Conservation (phyloP, 2,113 vertebrate genomes). For the Chunga burmeisteri region DNA sequence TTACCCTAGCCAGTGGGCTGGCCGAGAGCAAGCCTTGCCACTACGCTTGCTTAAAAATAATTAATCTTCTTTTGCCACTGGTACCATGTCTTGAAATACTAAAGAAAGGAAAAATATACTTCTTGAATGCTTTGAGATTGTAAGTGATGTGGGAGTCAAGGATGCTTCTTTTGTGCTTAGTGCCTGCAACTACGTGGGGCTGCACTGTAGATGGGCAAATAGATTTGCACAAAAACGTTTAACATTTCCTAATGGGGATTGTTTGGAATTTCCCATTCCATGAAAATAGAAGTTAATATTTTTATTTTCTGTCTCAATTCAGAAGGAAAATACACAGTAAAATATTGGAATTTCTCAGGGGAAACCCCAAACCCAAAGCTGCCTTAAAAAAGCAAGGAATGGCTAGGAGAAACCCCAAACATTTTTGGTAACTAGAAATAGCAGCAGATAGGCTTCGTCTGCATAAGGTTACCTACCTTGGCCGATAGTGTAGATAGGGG, state of each 20-base stretch:
- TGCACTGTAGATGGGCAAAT: background rate
- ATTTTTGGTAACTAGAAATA: background rate
- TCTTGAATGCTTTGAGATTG: background rate
- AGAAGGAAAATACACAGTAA: background rate
- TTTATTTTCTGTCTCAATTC: background rate
- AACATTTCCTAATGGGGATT: background rate
- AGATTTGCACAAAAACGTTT: background rate
- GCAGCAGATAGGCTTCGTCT: background rate
- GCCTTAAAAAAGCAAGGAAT: background rate
- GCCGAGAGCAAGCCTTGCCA: background rate
- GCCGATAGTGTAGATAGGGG: background rate
- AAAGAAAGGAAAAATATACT: background rate
- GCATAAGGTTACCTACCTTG: background rate
- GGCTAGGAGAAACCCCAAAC: background rate
- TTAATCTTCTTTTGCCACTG: background rate
- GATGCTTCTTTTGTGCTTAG: background rate
- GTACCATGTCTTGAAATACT: background rate
- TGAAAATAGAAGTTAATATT: background rate
- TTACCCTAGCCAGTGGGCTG: background rate
- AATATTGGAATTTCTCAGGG: background rate
- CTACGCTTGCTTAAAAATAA: background rate
- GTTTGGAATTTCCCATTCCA: background rate
- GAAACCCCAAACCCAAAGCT: background rate
- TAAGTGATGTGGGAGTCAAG: background rate
- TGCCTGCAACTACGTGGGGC: background rate